Evolutionary conservation across 2,888 invertebrate genomes (phyloP), one percentile per base, ranked within the genome.

Genomic region (Steinernema carpocapsae): DNA sequence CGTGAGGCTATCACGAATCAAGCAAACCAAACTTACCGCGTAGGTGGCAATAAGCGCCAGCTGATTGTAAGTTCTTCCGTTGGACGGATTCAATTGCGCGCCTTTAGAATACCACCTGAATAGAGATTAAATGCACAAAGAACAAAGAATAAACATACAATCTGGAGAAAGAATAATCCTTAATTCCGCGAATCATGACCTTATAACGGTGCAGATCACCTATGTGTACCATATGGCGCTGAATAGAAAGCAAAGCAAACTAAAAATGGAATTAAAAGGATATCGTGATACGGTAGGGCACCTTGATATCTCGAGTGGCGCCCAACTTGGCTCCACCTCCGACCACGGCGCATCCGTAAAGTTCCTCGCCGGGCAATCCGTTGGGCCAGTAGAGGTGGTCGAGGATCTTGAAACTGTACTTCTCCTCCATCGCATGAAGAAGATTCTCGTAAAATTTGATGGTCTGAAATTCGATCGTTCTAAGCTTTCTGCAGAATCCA

Each of bases 41-140:
- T 89, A 89, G 19, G 89, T 91, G 0, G 96, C 94, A 86, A 97
- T 90, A 83, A 96, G 91, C 32, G 95, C 96, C 83, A 97, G 89
- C 88, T 96, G 96, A 88, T 96, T 94, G 88, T 95, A 97, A 0
- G 96, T 95, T 80, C 93, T 91, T 72, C 95, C 95, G 90, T 96
- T 96, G 88, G 94, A 94, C 10, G 96, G 95, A 89, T 94, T 94
- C 70, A 96, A 92, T 89, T 93, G 93, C 88, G 94, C 94, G 14
- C 97, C 95, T 89, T 94, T 94, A 76, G 94, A 91, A 88, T 97
- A 97, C 92, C 93, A 95, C 85, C 93, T 92, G 88, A 77, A 84
- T 88, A 17, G 12, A 26, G 46, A 4, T 17, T 48, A 48, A 19
- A 17, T 4, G 7, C 43, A 43, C 43, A 43, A 43, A 14, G 10